phyloP scores from a whole-genome alignment of 2,113 vertebrate species.

The Bubo blakistoni region DNA sequence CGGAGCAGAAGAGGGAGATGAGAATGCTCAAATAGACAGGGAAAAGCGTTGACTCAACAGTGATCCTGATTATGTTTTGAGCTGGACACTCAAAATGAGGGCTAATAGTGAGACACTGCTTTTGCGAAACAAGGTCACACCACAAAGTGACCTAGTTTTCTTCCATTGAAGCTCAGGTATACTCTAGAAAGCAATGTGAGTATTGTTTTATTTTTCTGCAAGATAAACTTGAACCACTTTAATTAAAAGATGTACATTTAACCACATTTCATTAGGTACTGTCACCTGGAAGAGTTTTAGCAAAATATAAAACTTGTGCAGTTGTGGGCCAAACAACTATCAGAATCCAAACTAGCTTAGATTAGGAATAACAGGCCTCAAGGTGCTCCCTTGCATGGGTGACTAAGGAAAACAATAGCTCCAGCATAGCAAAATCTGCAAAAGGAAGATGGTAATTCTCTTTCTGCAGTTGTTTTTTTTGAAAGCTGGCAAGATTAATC shows the following conservation, averaged over 20 bases:
- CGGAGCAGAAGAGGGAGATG: not conserved
- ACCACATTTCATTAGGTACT: not conserved
- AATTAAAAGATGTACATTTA: not conserved
- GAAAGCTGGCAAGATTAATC: not conserved
- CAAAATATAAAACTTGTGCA: no score
- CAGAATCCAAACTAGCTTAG: not conserved
- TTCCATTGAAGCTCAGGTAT: not conserved
- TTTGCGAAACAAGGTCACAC: not conserved
- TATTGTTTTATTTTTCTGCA: not conserved
- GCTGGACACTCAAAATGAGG: not conserved
- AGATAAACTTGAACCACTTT: not conserved
- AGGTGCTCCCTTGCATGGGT: not conserved
- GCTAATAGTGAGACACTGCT: not conserved
- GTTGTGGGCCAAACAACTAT: no score
- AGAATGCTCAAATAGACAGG: not conserved
- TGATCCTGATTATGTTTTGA: not conserved
- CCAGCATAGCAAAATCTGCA: not conserved
- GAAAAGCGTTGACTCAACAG: not conserved
- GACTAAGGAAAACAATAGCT: not conserved
- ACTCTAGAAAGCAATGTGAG: not conserved
- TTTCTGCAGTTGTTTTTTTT: not conserved
- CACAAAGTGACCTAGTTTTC: not conserved
- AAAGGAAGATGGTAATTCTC: not conserved
- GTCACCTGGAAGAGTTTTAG: no score
- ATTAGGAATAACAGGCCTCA: not conserved